Base-by-base conservation (phyloP, 2,888 invertebrate genomes). In the Lepetodrilus schrolli region DNA sequence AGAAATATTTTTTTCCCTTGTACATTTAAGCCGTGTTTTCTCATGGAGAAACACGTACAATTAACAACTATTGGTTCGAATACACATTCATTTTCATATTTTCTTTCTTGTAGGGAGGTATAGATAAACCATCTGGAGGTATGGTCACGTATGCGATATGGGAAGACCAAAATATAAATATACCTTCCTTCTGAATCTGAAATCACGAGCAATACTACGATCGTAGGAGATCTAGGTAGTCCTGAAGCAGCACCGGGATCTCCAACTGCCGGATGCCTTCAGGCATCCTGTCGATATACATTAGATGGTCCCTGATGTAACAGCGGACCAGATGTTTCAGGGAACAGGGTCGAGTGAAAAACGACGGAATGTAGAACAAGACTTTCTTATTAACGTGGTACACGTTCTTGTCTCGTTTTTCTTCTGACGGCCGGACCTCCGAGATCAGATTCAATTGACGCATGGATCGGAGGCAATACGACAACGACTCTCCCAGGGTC, bases 221-320 rank as follows among this genome's bases (percentile, higher is more conserved):
- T n/a, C n/a, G n/a, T n/a, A 68, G n/a, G 26, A 72, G 26, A 23
- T 72, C 43, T 2, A 72, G 26, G 36, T 72, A 72, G n/a, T 66
- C 23, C 8, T 13, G 13, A 1, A 72, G 38, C 20, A 26, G 8
- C 4, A 34, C 17, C 13, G 65, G 58, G 20, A 72, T 26, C 1
- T 47, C 48, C 2, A 72, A 23, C 0, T 30, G 13, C 21, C 23
- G 13, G 37, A 72, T 47, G 5, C 72, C 72, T 10, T 21, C 30
- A 4, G 66, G 72, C 13, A 72, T 47, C 2, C 66, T 13, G 5
- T 47, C 72, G 4, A 13, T 47, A 3, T n/a, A 23, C 1, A 65
- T 47, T 7, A 72, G 36, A n/a, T 4, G 17, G n/a, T 34, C 23
- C 21, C 72, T 10, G 5, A 72, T 47, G 4, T 10, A 34, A 17